A percentile compares a stretch with the other conserved stretches of the same genome.
Conservation (phyloP, 64 coral and sea anemone species). For the Actinia tenebrosa region DNA sequence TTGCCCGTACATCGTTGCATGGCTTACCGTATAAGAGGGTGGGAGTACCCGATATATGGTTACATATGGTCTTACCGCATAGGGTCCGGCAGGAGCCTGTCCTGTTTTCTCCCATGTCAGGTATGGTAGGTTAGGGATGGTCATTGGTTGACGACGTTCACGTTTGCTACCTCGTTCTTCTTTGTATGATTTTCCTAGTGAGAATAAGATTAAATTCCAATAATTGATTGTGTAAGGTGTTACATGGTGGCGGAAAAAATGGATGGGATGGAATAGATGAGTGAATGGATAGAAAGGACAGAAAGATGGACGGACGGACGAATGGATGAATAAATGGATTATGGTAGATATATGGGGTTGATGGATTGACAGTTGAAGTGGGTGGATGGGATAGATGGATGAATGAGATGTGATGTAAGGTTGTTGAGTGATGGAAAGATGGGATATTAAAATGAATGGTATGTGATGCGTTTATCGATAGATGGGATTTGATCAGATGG, state of each 20-base stretch:
- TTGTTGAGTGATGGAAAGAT: too few species aligned
- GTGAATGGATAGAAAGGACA: background rate
- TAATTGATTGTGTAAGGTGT: background rate
- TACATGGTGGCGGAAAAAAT: background rate
- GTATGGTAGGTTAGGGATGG: constrained; percentile 72
- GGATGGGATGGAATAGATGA: background rate
- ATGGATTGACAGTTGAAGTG: too few species aligned
- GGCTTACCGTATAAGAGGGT: too few species aligned
- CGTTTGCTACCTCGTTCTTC: constrained; percentile 88
- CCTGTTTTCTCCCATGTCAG: constrained; percentile 85
- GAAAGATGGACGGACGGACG: background rate
- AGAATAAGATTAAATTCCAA: background rate
- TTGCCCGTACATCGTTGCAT: constrained; percentile 23
- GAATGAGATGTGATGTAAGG: too few species aligned
- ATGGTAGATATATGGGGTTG: too few species aligned
- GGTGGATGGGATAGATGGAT: too few species aligned
- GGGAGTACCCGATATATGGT: background rate
- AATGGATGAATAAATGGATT: background rate
- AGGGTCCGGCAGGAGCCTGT: constrained; percentile 79
- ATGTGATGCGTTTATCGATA: too few species aligned
- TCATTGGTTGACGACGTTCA: constrained; percentile 79
- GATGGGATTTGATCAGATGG: too few species aligned
- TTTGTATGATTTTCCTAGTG: constrained; percentile 80
- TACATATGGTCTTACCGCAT: constrained; percentile 48
- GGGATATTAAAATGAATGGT: too few species aligned